phyloP scores from a whole-genome alignment of 2,797 vertebrate species.

The Notamacropus eugenii region DNA sequence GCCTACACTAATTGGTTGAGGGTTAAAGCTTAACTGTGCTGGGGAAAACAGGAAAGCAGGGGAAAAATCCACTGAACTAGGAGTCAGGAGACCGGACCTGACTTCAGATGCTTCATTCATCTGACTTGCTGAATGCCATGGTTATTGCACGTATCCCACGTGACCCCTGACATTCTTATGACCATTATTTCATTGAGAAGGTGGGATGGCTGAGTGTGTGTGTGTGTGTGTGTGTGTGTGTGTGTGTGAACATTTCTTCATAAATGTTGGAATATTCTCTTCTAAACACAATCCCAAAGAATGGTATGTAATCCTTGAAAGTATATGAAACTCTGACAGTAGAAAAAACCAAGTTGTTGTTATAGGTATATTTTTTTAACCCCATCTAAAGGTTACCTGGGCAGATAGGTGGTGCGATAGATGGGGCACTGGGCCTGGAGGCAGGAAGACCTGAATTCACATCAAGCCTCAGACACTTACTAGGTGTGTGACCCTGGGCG shows the following conservation, averaged over 20 bases:
- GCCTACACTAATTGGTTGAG: not conserved
- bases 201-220: not conserved
- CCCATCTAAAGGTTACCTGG: not conserved
- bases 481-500: not conserved
- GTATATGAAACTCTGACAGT: not conserved
- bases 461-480: not conserved
- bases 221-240: not conserved
- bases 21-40: not conserved
- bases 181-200: not conserved
- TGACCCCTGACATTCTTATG: not conserved
- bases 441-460: not conserved
- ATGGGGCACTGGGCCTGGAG: not conserved
- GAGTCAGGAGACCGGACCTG: not conserved
- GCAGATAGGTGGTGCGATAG: not conserved
- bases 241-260: conserved; percentile 9
- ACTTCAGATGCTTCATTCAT: not conserved
- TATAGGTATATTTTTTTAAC: not conserved
- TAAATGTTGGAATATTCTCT: not conserved
- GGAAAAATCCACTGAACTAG: conserved; percentile 30
- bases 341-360: not conserved
- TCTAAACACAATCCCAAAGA: conserved; percentile 3
- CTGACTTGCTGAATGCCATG: conserved; percentile 33
- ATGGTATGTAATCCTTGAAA: not conserved
- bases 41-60: conserved; percentile 20
- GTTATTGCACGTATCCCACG: not conserved